Evolutionary conservation across 2,797 vertebrate species (phyloP).

Genomic region (Nothura maculosa): DNA sequence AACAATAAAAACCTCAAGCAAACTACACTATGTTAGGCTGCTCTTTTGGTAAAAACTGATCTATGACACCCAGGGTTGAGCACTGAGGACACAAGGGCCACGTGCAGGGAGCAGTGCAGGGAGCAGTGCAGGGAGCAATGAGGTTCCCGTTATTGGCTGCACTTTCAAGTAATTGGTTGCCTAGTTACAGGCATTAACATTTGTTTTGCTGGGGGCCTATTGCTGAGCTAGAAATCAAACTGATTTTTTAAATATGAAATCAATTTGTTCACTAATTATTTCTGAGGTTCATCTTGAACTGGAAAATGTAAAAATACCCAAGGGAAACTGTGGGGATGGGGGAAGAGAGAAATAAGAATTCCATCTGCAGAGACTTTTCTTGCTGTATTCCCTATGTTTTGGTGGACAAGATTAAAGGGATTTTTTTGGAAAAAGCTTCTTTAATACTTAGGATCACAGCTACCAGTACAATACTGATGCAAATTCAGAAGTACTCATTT

Average conservation of each 20-base stretch:
- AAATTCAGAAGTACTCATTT: slow-evolving; percentile 27
- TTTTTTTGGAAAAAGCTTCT: neutral
- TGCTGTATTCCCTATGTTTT: neutral
- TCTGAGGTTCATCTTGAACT: neutral
- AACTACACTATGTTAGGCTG: neutral
- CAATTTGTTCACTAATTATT: neutral
- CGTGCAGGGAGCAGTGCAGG: neutral
- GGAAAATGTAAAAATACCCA: neutral
- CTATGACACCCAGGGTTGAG: neutral
- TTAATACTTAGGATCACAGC: neutral
- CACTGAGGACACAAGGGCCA: neutral
- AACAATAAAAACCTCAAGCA: neutral
- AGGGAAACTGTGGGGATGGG: neutral
- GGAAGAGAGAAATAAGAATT: neutral
- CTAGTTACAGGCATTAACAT: slow-evolving; percentile 54
- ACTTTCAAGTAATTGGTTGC: slow-evolving; percentile 44
- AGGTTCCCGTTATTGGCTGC: neutral
- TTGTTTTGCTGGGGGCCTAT: neutral
- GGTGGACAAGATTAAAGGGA: neutral
- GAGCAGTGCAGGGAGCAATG: neutral
- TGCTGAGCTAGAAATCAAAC: slow-evolving; percentile 27
- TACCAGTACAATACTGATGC: neutral
- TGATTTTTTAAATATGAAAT: slow-evolving; percentile 19
- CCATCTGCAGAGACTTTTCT: neutral
- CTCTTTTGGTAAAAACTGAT: neutral